Evolutionary conservation across 2,797 vertebrate genomes (phyloP).

Genomic region (Macropodus opercularis): DNA sequence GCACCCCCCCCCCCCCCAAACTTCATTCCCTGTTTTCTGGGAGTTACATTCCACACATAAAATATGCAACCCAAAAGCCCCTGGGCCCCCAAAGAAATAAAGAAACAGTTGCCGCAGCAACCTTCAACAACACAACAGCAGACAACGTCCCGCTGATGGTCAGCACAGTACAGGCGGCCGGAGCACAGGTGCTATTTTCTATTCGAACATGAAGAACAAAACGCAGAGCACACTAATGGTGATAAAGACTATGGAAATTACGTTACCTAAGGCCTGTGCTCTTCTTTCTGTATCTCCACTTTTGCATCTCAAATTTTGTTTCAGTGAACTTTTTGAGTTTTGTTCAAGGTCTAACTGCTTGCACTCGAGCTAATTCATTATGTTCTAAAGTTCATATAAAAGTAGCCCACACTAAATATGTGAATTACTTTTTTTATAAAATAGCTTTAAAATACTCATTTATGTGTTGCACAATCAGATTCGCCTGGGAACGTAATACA

Average conservation of each 20-base stretch:
- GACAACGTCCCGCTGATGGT: conserved; percentile 75
- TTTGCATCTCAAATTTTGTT: conserved; percentile 32
- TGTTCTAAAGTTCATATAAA: background rate
- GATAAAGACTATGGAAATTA: conserved; percentile 41
- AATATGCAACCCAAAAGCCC: conserved; percentile 77
- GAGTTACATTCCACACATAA: conserved; percentile 79
- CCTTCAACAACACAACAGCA: conserved; percentile 80
- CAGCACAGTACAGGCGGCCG: conserved; percentile 70
- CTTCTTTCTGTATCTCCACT: conserved; percentile 10
- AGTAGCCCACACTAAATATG: conserved; percentile 2
- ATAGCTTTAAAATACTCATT: background rate
- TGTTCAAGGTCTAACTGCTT: conserved; percentile 29
- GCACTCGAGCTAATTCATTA: background rate
- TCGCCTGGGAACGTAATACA: background rate
- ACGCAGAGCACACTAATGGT: conserved; percentile 46
- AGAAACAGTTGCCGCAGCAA: conserved; percentile 77
- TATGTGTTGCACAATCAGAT: background rate
- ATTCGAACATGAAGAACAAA: conserved; percentile 62
- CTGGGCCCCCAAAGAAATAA: conserved; percentile 76
- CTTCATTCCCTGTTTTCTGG: conserved; percentile 58
- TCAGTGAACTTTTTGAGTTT: conserved; percentile 24
- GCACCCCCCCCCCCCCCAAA: conserved; percentile 1
- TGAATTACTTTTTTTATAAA: background rate
- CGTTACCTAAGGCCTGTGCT: conserved; percentile 35
- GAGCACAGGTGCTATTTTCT: conserved; percentile 77